Base-by-base conservation (phyloP, 1,140 invertebrate species). In the Drepana arcuata region DNA sequence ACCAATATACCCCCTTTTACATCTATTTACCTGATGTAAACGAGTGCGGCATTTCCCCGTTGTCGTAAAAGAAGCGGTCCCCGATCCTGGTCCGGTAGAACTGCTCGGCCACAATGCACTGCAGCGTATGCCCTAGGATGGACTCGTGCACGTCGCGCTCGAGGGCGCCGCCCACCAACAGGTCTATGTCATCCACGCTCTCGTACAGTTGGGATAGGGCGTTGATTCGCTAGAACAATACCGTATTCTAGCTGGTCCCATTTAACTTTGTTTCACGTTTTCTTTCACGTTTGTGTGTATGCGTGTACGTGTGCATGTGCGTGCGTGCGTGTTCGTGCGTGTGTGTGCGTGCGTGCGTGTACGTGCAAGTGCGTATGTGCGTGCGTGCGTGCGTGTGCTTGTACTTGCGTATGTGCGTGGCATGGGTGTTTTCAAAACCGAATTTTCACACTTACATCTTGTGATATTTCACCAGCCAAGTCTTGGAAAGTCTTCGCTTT, bases 91-190 rank as follows among this genome's bases (percentile, higher is more conserved):
- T 91, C 40, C 91, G 84, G 56, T 91, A 93, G 74, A 98, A 97
- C 75, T 98, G 95, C 60, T 92, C 92, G 0, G 88, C 90, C 4
- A 98, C 83, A 30, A 99, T 93, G 57, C 95, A 97, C 11, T 94
- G 86, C 81, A 97, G 97, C 0, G 95, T 98, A 14, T 95, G 95
- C 0, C 96, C 97, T 2, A 92, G 84, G 2, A 96, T 77, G 0
- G 93, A 91, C 6, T 91, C 93, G 2, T 88, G 83, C 0, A 95
- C 87, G 33, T 90, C 88, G 0, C 61, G 65, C 78, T 98, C 96
- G 29, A 95, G 78, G 1, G 93, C 87, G 7, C 91, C 95, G 12
- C 93, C 95, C 7, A 95, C 92, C 33, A 92, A 93, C 9, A 97
- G 69, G 59, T 98, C 96, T 7, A 98, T 90, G 71, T 98, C 96